Base-by-base conservation (phyloP, 2,113 vertebrate species). In the Tenrec ecaudatus region DNA sequence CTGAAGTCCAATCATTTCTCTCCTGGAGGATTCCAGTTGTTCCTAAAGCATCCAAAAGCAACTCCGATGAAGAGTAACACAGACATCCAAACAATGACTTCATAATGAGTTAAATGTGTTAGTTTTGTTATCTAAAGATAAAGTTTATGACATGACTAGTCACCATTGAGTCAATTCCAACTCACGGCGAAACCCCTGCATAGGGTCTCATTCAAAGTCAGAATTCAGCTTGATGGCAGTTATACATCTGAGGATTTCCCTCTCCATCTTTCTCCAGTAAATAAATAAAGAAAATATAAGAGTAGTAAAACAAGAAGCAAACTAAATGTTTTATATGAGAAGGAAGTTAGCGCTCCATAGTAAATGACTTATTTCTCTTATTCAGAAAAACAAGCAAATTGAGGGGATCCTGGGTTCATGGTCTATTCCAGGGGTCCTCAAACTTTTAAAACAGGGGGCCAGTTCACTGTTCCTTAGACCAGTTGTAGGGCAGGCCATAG, bases 1-100 rank as follows among this genome's bases (percentile, higher is more conserved):
- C 78, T 99, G 99, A 69, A 99, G 98, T 60, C 99, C 98, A 14
- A 98, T 98, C 96, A 99, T 98, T 97, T 99, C 99, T 92, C 99
- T 98, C 93, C 98, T 98, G 71, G 98, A 99, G 62, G 98, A 94
- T 96, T 99, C 99, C 95, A 99, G 88, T 89, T 99, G 99, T 94
- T 99, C 99, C 99, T 99, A 97, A 89, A 89, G 97, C 4, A 79
- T 93, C 60, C 58, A 94, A 8, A 92, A 12, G 75, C 75, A 91
- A 95, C 27, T 94, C 68, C 83, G 81, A 11, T 89, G 96, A 84
- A 69, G 95, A 94, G 85, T 88, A 87, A 93, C 22, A 91, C 2
- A 86, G 11, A 8, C 92, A 66, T 53, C 76, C 33, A 1, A 86
- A 57, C 33, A 89, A 90, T 69, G 3, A 82, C 86, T 82, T 89